These are phyloP conservation scores for Andricus curvator DNA, from an alignment of 2,888 invertebrate species.

Conservation along the genomic window DNA sequence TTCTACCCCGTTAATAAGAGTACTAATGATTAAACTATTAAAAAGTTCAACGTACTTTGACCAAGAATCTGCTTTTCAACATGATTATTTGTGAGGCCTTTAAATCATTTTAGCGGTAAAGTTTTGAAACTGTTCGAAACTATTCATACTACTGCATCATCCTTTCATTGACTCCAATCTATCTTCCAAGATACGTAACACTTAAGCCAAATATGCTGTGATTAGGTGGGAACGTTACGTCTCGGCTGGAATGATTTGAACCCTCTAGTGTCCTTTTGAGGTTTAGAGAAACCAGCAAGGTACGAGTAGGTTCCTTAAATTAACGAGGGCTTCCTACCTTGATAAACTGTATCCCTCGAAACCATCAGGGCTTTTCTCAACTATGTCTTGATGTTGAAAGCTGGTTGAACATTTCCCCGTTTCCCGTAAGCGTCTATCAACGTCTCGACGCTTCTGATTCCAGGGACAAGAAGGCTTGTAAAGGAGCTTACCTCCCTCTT, in stretches of 20 bases:
- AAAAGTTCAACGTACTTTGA: too few relatives aligned
- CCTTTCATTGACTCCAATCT: constrained; percentile 12
- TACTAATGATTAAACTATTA: too few relatives aligned
- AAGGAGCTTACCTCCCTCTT: constrained; percentile 6
- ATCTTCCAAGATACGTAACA: constrained; percentile 7
- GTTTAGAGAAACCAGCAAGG: neutral
- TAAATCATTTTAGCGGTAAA: too few relatives aligned
- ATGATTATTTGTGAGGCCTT: too few relatives aligned
- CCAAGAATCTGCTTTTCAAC: too few relatives aligned
- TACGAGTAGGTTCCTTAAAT: constrained; percentile 16
- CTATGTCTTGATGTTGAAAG: neutral
- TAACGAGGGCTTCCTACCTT: constrained; percentile 45
- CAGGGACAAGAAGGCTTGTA: constrained; percentile 3
- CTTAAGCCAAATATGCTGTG: constrained; percentile 28
- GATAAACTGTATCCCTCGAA: constrained; percentile 44
- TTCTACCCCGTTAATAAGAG: too few relatives aligned
- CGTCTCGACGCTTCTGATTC: constrained; percentile 4
- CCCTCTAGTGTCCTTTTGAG: neutral
- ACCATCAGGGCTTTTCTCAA: constrained; percentile 8
- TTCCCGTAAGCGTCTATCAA: constrained; percentile 12
- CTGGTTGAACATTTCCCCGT: neutral
- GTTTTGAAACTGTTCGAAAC: neutral
- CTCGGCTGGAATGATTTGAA: constrained; percentile 8
- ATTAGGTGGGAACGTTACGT: constrained; percentile 10
- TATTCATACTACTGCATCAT: neutral